Base-by-base conservation (phyloP, 2,113 vertebrate species). In the Melanerpes formicivorus region DNA sequence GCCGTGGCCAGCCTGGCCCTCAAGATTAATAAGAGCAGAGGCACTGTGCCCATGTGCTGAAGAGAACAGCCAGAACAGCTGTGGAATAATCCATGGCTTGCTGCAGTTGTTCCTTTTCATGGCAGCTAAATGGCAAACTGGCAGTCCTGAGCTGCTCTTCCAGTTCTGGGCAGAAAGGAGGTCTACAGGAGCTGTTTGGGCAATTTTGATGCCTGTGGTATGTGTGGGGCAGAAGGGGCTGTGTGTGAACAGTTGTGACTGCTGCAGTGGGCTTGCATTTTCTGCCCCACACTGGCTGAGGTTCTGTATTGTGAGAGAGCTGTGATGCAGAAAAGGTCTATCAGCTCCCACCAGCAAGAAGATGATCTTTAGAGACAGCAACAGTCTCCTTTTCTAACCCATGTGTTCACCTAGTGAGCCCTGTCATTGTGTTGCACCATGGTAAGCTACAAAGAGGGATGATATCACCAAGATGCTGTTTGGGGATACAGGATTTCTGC, bases 51-150 rank as follows among this genome's bases (percentile, higher is more conserved):
- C 3, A 1, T 0, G 2, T 0, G 5, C 32, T 80, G 60, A 66
- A 86, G 90, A 67, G 73, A 80, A 64, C 89, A 80, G 34, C 56
- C 52, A 18, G 52, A 75, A 63, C 59, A 81, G 75, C 90, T 95
- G 81, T 59, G 84, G 59, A 52, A 26, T 73, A 72, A 59, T 18
- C 44, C 64, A 50, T 40, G 34, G 40, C n/a, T 89, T 11, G 1
- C 27, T 82, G 55, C 40, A 63, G 11, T 58, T 76, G 32, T 44
- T 58, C 15, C 23, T 86, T 79, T 71, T 84, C 42, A 25, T 2
- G 4, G 42, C 46, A 37, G 66, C 7, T 65, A 34, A 65, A 76
- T 48, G 71, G 66, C 55, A 70, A 80, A 50, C 63, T 77, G 56
- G 50, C 55, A 84, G 21, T n/a, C 46, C 9, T 50, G 34, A 79